phyloP scores from a whole-genome alignment of 1,140 invertebrate species.

The Lamellibrachia luymesi region DNA sequence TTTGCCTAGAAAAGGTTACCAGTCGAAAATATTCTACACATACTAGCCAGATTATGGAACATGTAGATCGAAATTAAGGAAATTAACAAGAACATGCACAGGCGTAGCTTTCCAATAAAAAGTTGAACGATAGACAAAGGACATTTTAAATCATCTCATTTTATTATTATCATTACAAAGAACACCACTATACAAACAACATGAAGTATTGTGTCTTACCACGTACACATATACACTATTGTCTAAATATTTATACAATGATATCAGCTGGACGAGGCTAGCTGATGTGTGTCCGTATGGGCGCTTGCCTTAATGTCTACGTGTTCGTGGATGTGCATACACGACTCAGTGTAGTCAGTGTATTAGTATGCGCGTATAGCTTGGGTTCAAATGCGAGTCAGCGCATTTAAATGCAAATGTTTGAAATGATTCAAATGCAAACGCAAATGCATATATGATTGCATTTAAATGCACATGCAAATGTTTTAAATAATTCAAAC shows the following conservation, averaged over 20 bases:
- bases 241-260: background rate
- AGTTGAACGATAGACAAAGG: background rate
- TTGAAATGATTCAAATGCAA: no score
- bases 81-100: background rate
- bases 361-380: no score
- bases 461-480: no score
- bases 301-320: no score
- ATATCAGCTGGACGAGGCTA: background rate
- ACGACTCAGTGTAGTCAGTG: no score
- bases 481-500: no score
- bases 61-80: background rate
- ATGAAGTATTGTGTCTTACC: background rate
- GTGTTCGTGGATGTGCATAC: no score
- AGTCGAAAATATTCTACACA: no score
- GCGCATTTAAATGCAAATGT: no score
- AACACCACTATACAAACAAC: background rate
- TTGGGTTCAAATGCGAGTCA: no score
- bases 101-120: background rate
- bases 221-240: background rate
- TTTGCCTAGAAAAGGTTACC: no score
- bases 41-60: background rate
- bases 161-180: background rate
- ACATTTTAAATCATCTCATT: constrained; percentile 1
- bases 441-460: no score
- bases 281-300: background rate